These are phyloP conservation scores for Aphyosemion australe DNA, from an alignment of 2,113 vertebrate genomes.

Conservation along the genomic window DNA sequence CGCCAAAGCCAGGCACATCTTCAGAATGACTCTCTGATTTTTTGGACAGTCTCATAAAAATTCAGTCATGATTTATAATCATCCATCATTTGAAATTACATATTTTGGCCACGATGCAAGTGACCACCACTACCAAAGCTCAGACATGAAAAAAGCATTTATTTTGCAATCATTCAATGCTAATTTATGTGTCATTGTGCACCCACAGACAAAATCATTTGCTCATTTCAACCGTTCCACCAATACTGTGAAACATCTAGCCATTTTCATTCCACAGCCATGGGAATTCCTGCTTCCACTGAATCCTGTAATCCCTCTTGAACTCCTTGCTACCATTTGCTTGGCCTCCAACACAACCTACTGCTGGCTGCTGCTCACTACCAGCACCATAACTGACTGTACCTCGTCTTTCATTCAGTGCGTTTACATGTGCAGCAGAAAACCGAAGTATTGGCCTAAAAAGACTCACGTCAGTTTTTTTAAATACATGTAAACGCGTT, in stretches of 20 bases:
- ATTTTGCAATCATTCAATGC: background rate
- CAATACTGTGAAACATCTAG: background rate
- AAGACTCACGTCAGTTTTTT: no score
- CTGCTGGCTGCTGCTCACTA: background rate
- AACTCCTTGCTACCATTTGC: background rate
- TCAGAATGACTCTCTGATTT: no score
- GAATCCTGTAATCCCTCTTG: background rate
- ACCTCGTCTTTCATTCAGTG: background rate
- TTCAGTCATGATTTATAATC: no score
- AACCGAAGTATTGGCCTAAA: no score
- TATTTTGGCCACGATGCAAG: no score
- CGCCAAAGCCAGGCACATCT: background rate
- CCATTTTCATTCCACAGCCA: background rate
- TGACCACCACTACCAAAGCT: background rate
- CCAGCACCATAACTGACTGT: background rate
- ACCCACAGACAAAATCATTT: background rate
- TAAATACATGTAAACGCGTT: no score
- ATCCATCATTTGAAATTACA: background rate
- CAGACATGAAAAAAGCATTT: background rate
- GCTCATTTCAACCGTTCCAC: background rate
- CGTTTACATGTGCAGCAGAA: no score
- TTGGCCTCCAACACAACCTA: background rate
- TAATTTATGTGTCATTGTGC: background rate
- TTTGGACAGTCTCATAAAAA: background rate
- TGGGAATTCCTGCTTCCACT: background rate